Conservation (phyloP, 2,888 invertebrate genomes). For the Nephrotoma appendiculata region DNA sequence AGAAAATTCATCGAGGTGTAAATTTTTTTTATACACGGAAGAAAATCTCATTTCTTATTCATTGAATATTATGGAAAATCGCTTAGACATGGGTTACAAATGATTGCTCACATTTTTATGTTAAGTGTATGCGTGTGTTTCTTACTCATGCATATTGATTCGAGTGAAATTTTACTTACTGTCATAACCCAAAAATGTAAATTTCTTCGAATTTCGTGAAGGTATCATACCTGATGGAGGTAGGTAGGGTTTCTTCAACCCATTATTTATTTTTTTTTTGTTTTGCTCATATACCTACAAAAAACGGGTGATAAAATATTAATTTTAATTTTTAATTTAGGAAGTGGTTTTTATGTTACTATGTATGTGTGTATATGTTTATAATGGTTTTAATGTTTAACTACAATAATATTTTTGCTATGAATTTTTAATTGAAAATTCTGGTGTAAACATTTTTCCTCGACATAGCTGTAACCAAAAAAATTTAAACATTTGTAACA, state of each 20-base stretch:
- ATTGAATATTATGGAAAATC: not conserved
- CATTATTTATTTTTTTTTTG: not conserved
- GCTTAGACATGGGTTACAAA: not conserved
- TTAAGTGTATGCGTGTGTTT: not conserved
- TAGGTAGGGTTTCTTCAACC: not conserved
- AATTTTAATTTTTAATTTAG: not conserved
- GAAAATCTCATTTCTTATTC: not conserved
- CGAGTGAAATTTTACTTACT: not conserved
- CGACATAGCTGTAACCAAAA: not conserved
- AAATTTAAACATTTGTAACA: not conserved
- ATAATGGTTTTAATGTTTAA: not conserved
- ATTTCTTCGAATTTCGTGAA: not conserved
- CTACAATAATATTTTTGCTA: not conserved
- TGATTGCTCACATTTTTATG: not conserved
- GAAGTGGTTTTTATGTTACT: not conserved
- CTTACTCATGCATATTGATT: not conserved
- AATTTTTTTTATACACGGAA: not conserved
- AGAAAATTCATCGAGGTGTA: not conserved
- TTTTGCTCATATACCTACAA: not conserved
- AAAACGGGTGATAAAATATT: not conserved
- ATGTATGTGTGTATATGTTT: not conserved
- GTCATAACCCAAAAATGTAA: not conserved
- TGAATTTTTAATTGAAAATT: not conserved
- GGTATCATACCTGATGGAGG: not conserved
- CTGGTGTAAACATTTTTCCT: not conserved